Evolutionary conservation across 2,888 invertebrate species (phyloP).

Genomic region (Caenorhabditis zanzibari): DNA sequence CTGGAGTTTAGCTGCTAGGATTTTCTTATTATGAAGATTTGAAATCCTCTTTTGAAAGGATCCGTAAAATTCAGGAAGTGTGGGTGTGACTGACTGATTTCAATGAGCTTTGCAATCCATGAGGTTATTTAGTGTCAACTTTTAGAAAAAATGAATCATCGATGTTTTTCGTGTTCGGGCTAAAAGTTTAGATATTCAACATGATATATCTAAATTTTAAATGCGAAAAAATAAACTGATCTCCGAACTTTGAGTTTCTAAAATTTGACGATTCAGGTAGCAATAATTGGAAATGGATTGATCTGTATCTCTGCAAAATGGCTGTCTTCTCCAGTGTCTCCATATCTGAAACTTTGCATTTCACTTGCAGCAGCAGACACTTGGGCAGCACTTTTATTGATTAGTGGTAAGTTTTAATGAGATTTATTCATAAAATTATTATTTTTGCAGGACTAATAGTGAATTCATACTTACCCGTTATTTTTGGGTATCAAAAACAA

Average conservation of each 20-base stretch:
- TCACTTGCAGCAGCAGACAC: constrained; percentile 80
- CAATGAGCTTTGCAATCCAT: not conserved
- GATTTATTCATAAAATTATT: too few relatives aligned
- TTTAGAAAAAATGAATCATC: constrained; percentile 10
- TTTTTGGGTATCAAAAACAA: constrained; percentile 71
- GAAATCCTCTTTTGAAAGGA: constrained; percentile 11
- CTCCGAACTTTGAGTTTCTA: not conserved
- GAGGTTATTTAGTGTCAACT: not conserved
- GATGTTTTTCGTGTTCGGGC: constrained; percentile 16
- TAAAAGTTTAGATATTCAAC: not conserved
- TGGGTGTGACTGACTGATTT: not conserved
- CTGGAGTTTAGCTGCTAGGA: constrained; percentile 6
- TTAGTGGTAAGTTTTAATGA: constrained; percentile 67
- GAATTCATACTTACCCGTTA: constrained; percentile 81
- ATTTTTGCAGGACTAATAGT: constrained; percentile 80
- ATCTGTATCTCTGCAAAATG: constrained; percentile 79
- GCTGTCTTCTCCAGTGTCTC: constrained; percentile 77
- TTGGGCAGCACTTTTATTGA: constrained; percentile 79
- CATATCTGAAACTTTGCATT: constrained; percentile 80
- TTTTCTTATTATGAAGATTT: constrained; percentile 9
- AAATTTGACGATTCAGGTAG: constrained; percentile 72
- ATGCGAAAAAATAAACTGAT: not conserved
- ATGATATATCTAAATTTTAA: not conserved
- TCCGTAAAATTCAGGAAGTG: not conserved
- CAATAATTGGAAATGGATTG: constrained; percentile 79